Evolutionary conservation across 2,888 invertebrate species (phyloP), one percentile per base, ranked within the genome.

Genomic region (Cephus spinipes): DNA sequence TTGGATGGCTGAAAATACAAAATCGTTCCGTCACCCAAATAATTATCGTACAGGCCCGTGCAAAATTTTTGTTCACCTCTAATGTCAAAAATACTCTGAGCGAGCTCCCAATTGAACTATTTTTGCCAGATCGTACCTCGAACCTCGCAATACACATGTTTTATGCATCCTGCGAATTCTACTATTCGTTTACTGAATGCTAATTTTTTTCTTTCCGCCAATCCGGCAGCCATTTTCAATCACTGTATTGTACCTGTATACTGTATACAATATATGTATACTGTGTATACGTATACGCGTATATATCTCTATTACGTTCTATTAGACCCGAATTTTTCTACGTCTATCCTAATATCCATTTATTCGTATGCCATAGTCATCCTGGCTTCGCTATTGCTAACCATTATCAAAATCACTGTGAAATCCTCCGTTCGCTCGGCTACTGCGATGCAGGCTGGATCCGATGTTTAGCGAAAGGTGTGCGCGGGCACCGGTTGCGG

Each of bases 61-160:
- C 6, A 55, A 23, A 23, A 55, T 23, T 55, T 36, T 35, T 11
- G 0, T 35, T 12, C 35, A 0, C 2, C 35, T 35, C 12, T 12
- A 3, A 35, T 3, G 12, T 3, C 12, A 0, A 3, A 0, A 12
- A 0, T 3, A 12, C 35, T 3, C 12, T 0, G 0, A 3, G 11
- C 35, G 73, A 74, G 76, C 76, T 73, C 30, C 30, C 79, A 33
- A 76, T 76, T 69, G 79, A 69, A 79, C 79, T 35, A 79, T 79
- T 76, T 76, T 74, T 74, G 23, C 76, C 73, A 68, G 79, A 74
- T 32, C 73, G 55, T 76, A 76, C 76, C 73, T 76, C 79, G 68
- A 73, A 76, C 55, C 9, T 73, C 71, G 69, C 33, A 12, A 55
- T 4, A 40, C 73, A 12, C 76, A 76, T 79, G 79, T 76, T 76